Evolutionary conservation across 1,140 invertebrate genomes (phyloP), one percentile per base, ranked within the genome.

Genomic region (Drosophila pachea): DNA sequence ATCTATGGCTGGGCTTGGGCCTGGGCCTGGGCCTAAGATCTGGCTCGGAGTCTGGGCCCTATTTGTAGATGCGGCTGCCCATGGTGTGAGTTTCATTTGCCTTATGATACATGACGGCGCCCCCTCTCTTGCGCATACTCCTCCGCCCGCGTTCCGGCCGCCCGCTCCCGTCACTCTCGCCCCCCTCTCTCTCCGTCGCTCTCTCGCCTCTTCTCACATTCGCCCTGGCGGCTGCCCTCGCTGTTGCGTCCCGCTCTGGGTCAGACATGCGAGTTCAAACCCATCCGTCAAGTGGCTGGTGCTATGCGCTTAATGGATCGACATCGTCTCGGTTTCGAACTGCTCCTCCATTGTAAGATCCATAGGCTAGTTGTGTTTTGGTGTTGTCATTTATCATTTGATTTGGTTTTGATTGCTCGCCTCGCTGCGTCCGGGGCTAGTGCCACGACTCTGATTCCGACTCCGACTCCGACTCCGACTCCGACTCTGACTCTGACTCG

Each of bases 341-440:
- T 70, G 66, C 68, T 86, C 74, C 54, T 67, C 48, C 58, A 58
- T 60, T 60, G 31, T 67, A 60, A 31, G 59, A 60, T 52, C 38
- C 64, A 60, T 64, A 47, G 82, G 72, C 68, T 87, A 86, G 82
- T 86, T 86, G 76, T 78, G 76, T 87, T 76, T 83, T 77, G 75
- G 70, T 83, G 83, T 87, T 87, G 76, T 87, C 84, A 87, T 87
- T 87, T 87, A 87, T 87, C 84, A 87, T 84, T 79, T 87, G 75
- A 78, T 83, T 86, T 79, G 73, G 73, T 84, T 84, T 86, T 77
- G 73, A 75, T 84, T 84, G 76, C 54, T 70, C 52, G 49, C 54
- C 69, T 49, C 35, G 45, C 65, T 47, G 22, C 22, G 22, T 22
- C 22, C 22, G 22, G 22, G 22, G 22, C 22, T 22, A 3, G 22